Percentiles rank a stretch among this genome's conserved stretches.
phyloP scores from a whole-genome alignment of 2,113 vertebrate genomes.

The Saccopteryx bilineata region DNA sequence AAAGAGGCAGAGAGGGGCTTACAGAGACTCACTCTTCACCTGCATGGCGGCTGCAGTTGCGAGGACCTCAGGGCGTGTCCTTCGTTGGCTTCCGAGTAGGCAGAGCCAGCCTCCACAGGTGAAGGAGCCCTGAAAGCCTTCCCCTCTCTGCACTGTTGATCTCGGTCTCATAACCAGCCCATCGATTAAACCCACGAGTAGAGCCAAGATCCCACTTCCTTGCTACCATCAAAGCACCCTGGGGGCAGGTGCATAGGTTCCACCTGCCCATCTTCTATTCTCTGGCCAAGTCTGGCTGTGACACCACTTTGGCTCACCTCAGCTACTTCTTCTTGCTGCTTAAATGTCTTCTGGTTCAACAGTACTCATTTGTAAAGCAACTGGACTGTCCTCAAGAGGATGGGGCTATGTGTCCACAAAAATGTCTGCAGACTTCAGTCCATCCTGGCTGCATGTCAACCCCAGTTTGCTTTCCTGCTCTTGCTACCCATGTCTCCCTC shows the following conservation, averaged over 20 bases:
- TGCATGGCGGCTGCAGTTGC: not conserved
- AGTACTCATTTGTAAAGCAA: constrained; percentile 13
- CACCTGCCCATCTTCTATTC: not conserved
- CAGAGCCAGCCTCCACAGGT: not conserved
- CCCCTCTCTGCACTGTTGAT: not conserved
- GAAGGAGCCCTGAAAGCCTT: not conserved
- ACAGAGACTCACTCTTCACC: not conserved
- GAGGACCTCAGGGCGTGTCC: not conserved
- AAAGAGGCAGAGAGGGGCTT: not conserved
- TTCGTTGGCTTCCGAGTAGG: constrained; percentile 14
- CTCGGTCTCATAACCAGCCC: not conserved
- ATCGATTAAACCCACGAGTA: not conserved
- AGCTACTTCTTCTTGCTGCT: not conserved
- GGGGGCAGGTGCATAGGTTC: not conserved
- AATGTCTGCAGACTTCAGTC: not conserved
- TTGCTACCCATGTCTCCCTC: not conserved
- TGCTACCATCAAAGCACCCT: not conserved
- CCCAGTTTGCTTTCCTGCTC: not conserved
- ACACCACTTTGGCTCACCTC: not conserved
- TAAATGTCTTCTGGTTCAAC: constrained; percentile 19
- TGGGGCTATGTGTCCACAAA: not conserved
- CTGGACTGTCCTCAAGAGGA: not conserved
- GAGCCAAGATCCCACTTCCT: not conserved
- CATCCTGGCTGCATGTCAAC: not conserved
- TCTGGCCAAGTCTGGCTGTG: not conserved